Base-by-base conservation (phyloP, 2,797 vertebrate genomes). In the Rachycentron canadum region DNA sequence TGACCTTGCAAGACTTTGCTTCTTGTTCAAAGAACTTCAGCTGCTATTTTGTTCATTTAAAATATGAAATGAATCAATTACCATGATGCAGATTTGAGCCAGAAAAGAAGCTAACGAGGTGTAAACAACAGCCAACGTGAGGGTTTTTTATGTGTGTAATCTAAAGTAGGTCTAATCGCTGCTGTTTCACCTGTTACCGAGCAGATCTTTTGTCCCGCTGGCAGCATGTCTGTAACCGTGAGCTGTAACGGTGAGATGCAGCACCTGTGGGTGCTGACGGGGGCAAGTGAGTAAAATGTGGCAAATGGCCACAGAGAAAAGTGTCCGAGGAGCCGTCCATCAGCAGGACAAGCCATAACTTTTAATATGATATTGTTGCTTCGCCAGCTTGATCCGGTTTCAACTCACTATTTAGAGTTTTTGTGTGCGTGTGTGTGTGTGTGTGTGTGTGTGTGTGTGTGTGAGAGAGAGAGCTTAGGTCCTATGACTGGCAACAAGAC, bases 401-500 rank as follows among this genome's bases (percentile, higher is more conserved):
- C 83, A 84, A 11, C 53, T 76, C 76, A 64, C 41, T 71, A 59
- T 81, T 86, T 96, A 93, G 96, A 96, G 68, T 69, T 56, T 55
- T 49, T n/a, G 34, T 53, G 53, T 68, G 59, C 2, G 45, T 56
- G 28, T 34, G 57, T 59, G 63, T 55, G 34, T 66, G 67, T 32
- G 61, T 68, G 41, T 61, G 50, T 32, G 47, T 69, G 53, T 16
- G 36, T 34, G 13, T 36, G 56, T 70, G 34, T 82, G 11, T 12
- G 45, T 52, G 45, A 50, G 53, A 45, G 45, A 52, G 43, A 43
- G 43, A 53, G 57, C 30, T 64, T 23, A 63, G 93, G 93, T 97
- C 95, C 95, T 95, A 93, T 96, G 96, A 96, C 96, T 89, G 91
- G 95, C 93, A 79, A 78, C 82, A 69, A 91, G 82, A 85, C 80